A percentile compares a stretch with the other conserved stretches of the same genome.
phyloP scores from a whole-genome alignment of 2,797 vertebrate species.

The Lutra lutra region DNA sequence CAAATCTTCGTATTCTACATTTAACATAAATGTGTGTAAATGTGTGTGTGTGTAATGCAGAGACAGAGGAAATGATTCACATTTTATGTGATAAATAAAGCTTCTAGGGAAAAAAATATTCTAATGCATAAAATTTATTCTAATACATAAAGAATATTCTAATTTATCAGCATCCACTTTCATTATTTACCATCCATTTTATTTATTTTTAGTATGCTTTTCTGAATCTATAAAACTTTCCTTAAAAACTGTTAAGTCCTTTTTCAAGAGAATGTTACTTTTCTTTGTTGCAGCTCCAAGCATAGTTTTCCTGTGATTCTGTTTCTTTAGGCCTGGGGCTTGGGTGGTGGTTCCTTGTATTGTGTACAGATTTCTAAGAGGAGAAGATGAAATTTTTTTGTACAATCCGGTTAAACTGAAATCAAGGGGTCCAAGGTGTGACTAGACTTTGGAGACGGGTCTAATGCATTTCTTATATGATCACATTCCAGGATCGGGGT shows the following conservation, averaged over 20 bases:
- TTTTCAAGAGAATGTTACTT: neutral
- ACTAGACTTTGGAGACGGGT: neutral
- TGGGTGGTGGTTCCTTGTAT: slow-evolving; percentile 72
- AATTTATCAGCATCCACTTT: neutral
- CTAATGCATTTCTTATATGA: neutral
- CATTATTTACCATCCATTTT: neutral
- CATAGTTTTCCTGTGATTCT: slow-evolving; percentile 65
- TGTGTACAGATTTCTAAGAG: slow-evolving; percentile 53
- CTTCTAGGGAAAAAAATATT: neutral
- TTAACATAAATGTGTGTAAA: neutral
- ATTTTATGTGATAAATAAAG: slow-evolving; percentile 28
- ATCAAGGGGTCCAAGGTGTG: neutral
- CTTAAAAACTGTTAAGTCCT: neutral
- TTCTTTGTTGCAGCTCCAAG: slow-evolving; percentile 15
- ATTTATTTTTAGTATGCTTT: neutral
- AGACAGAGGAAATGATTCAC: neutral
- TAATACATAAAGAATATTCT: neutral
- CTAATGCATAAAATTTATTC: neutral
- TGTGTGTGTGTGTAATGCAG: neutral
- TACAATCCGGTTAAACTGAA: neutral
- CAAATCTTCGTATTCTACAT: neutral
- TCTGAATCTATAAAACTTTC: neutral
- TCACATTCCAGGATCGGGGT: neutral
- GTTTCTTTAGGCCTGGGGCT: slow-evolving; percentile 52
- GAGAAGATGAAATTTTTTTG: neutral